Evolutionary conservation across 2,888 invertebrate genomes (phyloP).

Genomic region (Aphelenchoides bicaudatus): DNA sequence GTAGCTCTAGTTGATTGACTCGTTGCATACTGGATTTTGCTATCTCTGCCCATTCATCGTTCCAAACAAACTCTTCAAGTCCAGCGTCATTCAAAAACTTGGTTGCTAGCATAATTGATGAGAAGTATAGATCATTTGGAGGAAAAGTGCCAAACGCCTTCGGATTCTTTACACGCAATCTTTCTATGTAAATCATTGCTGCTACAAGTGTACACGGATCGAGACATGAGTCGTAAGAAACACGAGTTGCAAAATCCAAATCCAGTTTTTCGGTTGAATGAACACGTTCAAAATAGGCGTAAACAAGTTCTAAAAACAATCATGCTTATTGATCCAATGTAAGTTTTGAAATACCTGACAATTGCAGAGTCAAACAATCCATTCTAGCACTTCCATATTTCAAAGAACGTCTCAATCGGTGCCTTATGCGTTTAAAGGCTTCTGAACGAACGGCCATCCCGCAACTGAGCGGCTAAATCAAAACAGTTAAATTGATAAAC

Average conservation of each 20-base stretch:
- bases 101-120: conserved; percentile 92
- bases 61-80: conserved; percentile 82
- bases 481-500: no score
- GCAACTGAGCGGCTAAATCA: background rate
- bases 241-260: conserved; percentile 59
- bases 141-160: conserved; percentile 78
- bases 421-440: conserved; percentile 45
- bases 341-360: conserved; percentile 39
- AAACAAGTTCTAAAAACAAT: conserved; percentile 50
- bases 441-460: conserved; percentile 47
- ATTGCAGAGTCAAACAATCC: conserved; percentile 43
- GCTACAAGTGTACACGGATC: conserved; percentile 69
- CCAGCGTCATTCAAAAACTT: conserved; percentile 91
- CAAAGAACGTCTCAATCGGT: conserved; percentile 78
- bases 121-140: conserved; percentile 86
- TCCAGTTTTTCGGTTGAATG: conserved; percentile 54
- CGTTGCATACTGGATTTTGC: conserved; percentile 73
- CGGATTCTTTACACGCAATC: conserved; percentile 73
- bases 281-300: conserved; percentile 53
- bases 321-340: background rate
- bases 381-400: conserved; percentile 72
- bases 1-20: conserved; percentile 78
- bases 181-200: conserved; percentile 86
- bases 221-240: conserved; percentile 71
- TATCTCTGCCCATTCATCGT: conserved; percentile 86